These are phyloP conservation scores for Dryobotodes eremita DNA, from an alignment of 2,888 invertebrate species.

Conservation along the genomic window DNA sequence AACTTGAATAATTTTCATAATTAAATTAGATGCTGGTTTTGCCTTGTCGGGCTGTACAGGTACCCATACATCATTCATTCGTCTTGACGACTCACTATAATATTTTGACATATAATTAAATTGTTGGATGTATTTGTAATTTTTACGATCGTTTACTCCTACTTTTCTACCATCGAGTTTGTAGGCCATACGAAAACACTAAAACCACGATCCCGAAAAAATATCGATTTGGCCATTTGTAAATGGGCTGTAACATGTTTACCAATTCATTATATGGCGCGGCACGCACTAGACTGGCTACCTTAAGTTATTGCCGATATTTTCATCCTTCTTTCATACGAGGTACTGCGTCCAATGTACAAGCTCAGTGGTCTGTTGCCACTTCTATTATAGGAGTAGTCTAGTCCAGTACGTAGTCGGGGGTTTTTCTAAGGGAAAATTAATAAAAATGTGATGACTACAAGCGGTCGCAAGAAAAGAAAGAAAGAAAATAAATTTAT, in stretches of 20 bases:
- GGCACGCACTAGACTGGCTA: background rate
- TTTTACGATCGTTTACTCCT: background rate
- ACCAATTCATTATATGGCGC: background rate
- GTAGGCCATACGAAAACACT: background rate
- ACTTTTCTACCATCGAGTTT: background rate
- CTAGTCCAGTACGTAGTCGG: background rate
- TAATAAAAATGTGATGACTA: background rate
- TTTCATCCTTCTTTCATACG: background rate
- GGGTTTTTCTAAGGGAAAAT: background rate
- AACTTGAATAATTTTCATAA: background rate
- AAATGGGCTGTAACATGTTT: too few relatives aligned
- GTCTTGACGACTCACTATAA: background rate
- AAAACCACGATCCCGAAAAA: background rate
- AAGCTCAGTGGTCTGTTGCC: background rate
- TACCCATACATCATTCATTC: background rate
- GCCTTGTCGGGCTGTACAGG: background rate
- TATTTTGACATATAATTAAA: too few relatives aligned
- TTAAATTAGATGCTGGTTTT: background rate
- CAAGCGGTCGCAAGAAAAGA: background rate
- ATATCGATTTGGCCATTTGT: background rate
- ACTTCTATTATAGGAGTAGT: background rate
- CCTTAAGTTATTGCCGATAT: background rate
- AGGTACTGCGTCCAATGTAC: background rate
- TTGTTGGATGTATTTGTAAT: too few relatives aligned
- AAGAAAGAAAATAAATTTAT: too few relatives aligned